Percentiles rank a stretch among this genome's conserved stretches.
Evolutionary conservation across 1,140 invertebrate genomes (phyloP).

Genomic region (Amphibalanus amphitrite): DNA sequence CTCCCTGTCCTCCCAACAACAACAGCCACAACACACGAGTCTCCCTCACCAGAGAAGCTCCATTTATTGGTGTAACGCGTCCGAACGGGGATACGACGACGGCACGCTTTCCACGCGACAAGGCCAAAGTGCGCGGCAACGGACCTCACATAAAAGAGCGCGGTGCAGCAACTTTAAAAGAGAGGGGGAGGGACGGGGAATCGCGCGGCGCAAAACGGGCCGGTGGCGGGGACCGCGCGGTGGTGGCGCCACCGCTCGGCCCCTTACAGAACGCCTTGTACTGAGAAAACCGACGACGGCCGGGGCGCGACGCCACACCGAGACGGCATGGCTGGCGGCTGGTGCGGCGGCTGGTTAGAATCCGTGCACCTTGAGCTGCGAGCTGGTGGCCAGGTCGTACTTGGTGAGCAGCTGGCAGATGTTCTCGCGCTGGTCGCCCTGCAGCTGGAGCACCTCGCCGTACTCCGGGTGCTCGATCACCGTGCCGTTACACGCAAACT

Average conservation of each 20-base stretch:
- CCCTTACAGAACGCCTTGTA: too few relatives aligned
- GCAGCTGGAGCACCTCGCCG: constrained; percentile 97
- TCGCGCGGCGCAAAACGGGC: not conserved
- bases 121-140: not conserved
- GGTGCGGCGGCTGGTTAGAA: constrained; percentile 49
- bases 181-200: too few relatives aligned
- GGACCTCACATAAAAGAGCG: not conserved
- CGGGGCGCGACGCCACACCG: too few relatives aligned
- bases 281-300: too few relatives aligned
- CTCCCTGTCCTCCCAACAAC: too few relatives aligned
- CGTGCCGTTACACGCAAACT: constrained; percentile 96
- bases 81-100: not conserved
- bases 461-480: constrained; percentile 97
- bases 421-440: constrained; percentile 92
- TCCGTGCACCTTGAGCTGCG: constrained; percentile 90
- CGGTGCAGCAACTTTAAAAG: not conserved
- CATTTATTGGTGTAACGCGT: not conserved
- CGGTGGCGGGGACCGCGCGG: too few relatives aligned
- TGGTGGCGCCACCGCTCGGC: not conserved
- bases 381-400: constrained; percentile 73
- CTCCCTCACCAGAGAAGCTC: not conserved
- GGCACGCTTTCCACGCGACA: not conserved
- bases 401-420: constrained; percentile 90
- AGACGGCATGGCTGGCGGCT: too few relatives aligned
- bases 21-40: not conserved